Conservation (phyloP, 2,113 vertebrate genomes). For the Prochilodus magdalenae region DNA sequence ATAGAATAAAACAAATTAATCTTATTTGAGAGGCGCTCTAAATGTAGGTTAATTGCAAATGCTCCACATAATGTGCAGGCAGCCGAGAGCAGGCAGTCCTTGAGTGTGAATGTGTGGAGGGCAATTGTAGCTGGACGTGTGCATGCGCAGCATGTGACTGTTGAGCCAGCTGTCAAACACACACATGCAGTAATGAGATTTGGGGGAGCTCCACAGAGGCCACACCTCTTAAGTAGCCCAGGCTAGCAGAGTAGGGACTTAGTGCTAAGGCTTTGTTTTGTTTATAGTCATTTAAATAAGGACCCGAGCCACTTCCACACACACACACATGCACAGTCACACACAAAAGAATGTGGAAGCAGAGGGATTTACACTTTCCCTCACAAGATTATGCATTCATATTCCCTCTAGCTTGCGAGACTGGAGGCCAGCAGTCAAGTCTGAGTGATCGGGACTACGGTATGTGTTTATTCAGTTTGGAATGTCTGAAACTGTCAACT, state of each 20-base stretch:
- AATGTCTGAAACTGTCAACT: too few species aligned
- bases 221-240: conserved; percentile 37
- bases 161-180: conserved; percentile 51
- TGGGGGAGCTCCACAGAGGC: conserved; percentile 41
- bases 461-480: too few species aligned
- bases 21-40: conserved; percentile 5
- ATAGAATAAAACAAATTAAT: not conserved
- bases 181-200: conserved; percentile 42
- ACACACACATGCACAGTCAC: not conserved
- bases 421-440: too few species aligned
- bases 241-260: conserved; percentile 33
- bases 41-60: conserved; percentile 38
- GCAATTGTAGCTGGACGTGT: conserved; percentile 40
- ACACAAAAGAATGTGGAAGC: not conserved
- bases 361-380: conserved; percentile 10
- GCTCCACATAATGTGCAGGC: not conserved
- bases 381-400: conserved; percentile 26
- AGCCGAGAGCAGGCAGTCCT: conserved; percentile 35
- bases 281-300: conserved; percentile 31
- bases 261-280: conserved; percentile 40
- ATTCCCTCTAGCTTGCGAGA: not conserved
- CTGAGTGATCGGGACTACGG: too few species aligned
- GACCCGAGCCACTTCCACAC: not conserved
- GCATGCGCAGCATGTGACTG: conserved; percentile 52
- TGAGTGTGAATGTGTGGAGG: conserved; percentile 37